phyloP scores from a whole-genome alignment of 2,113 vertebrate species.

The Amphiprion ocellaris region DNA sequence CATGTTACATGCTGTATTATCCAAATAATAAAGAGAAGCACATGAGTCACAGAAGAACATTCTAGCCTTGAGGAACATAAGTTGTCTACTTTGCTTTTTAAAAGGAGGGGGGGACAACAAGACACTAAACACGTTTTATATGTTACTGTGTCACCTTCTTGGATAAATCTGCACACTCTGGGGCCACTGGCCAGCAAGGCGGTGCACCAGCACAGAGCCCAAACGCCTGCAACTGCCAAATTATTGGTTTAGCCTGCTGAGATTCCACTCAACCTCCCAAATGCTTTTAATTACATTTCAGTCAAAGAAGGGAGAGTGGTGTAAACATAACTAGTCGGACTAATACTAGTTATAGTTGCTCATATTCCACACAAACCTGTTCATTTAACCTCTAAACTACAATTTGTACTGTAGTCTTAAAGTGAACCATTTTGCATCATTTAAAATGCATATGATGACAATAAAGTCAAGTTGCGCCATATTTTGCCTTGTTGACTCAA shows the following conservation, averaged over 20 bases:
- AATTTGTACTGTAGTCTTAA: background rate
- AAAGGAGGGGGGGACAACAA: background rate
- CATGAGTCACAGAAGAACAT: background rate
- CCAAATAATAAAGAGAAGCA: background rate
- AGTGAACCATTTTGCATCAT: no score
- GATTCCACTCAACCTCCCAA: conserved; percentile 21
- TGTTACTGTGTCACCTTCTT: conserved; percentile 34
- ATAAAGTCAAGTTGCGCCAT: conserved; percentile 1
- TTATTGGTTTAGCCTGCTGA: conserved; percentile 25
- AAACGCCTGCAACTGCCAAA: conserved; percentile 12
- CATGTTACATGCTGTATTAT: background rate
- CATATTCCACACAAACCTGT: background rate
- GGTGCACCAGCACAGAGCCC: conserved; percentile 3
- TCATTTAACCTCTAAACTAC: background rate
- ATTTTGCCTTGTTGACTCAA: background rate
- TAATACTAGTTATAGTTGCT: background rate
- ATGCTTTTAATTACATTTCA: conserved; percentile 25
- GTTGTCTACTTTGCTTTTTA: background rate
- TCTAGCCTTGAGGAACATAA: background rate
- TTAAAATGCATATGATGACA: background rate
- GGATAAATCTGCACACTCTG: background rate
- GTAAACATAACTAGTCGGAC: background rate
- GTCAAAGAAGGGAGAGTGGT: background rate
- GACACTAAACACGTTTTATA: background rate
- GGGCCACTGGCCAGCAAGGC: conserved; percentile 29